phyloP scores from a whole-genome alignment of 1,140 invertebrate species.

The Lepidurus apus region DNA sequence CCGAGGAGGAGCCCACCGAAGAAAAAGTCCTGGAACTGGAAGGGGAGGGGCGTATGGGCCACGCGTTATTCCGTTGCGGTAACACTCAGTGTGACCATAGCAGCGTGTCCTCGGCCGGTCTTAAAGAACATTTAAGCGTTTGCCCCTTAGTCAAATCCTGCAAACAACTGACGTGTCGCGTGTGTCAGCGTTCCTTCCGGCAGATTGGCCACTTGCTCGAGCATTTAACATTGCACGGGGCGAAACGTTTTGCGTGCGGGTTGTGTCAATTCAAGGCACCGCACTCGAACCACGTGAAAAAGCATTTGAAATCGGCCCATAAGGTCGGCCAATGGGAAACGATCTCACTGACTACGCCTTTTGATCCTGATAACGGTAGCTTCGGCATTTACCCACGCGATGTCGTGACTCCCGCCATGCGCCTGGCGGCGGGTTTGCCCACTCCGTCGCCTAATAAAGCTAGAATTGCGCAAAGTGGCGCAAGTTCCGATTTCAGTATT shows the following conservation, averaged over 20 bases:
- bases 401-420: conserved; percentile 29
- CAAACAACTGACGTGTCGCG: conserved; percentile 47
- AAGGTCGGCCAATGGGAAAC: conserved; percentile 46
- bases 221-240: conserved; percentile 49
- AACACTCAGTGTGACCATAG: conserved; percentile 44
- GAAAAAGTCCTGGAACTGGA: conserved; percentile 18
- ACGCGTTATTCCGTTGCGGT: conserved; percentile 51
- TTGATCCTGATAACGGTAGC: conserved; percentile 44
- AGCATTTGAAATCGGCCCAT: conserved; percentile 56
- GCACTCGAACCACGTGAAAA: conserved; percentile 43
- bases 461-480: background rate
- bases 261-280: conserved; percentile 47
- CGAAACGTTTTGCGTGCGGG: conserved; percentile 50
- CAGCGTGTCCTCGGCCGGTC: background rate
- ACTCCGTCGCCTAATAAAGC: background rate
- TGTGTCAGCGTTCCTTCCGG: conserved; percentile 48
- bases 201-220: conserved; percentile 46
- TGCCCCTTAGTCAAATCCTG: conserved; percentile 42
- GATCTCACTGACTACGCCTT: conserved; percentile 34
- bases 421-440: conserved; percentile 25
- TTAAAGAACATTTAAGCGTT: conserved; percentile 46
- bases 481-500: background rate
- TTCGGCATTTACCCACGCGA: conserved; percentile 36
- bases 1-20: background rate
- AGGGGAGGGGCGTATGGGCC: conserved; percentile 39